These are phyloP conservation scores for Scaptodrosophila lebanonensis DNA, from an alignment of 1,140 invertebrate species.

Conservation along the genomic window DNA sequence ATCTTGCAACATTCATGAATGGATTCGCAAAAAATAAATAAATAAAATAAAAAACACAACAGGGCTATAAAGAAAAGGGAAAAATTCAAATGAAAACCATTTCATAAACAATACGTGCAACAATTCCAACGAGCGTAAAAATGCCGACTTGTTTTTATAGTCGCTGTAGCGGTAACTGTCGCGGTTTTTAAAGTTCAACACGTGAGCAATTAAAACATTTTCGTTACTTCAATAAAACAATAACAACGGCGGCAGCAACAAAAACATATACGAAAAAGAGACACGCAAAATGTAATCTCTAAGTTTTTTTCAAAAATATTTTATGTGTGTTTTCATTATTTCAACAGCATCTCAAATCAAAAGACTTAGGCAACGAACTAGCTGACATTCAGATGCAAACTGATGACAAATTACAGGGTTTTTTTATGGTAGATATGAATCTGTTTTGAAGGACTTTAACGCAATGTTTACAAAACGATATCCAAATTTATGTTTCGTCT, in stretches of 20 bases:
- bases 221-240: conserved; percentile 15
- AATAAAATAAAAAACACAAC: conserved; percentile 59
- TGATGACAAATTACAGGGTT: too few relatives aligned
- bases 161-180: conserved; percentile 3
- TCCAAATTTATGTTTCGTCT: too few relatives aligned
- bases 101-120: conserved; percentile 18
- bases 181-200: conserved; percentile 11
- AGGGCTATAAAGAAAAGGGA: conserved; percentile 32
- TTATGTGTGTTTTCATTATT: too few relatives aligned
- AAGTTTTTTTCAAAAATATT: too few relatives aligned
- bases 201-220: conserved; percentile 51
- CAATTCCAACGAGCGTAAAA: conserved; percentile 9
- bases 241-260: conserved; percentile 7
- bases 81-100: conserved; percentile 3
- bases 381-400: too few relatives aligned
- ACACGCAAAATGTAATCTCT: too few relatives aligned
- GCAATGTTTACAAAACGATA: too few relatives aligned
- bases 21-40: conserved; percentile 2
- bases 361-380: too few relatives aligned
- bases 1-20: background rate
- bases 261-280: too few relatives aligned
- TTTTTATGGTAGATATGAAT: too few relatives aligned
- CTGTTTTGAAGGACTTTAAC: too few relatives aligned
- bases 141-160: conserved; percentile 9
- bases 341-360: background rate